These are phyloP conservation scores for Hiodon alosoides DNA, from an alignment of 2,113 vertebrate species.

Conservation along the genomic window DNA sequence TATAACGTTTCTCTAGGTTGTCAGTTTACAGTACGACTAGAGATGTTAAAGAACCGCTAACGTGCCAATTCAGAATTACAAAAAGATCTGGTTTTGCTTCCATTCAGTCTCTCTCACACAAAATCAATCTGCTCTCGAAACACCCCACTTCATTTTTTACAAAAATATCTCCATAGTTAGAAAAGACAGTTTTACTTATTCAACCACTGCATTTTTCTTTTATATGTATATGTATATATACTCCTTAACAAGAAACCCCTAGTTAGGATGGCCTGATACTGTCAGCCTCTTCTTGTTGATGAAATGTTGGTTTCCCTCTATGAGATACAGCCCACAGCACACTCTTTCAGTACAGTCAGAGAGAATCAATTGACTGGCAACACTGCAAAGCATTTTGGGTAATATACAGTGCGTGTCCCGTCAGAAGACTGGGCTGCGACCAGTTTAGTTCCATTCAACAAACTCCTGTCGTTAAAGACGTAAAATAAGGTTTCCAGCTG, in stretches of 20 bases:
- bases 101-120: background rate
- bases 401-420: background rate
- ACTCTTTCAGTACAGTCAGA: too few species aligned
- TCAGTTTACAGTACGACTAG: too few species aligned
- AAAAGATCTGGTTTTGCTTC: too few species aligned
- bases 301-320: background rate
- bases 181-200: constrained; percentile 56
- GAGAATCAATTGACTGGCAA: too few species aligned
- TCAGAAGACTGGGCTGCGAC: background rate
- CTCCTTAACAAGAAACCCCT: constrained; percentile 48
- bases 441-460: background rate
- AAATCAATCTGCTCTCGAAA: constrained; percentile 12
- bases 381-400: too few species aligned
- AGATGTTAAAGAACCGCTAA: too few species aligned
- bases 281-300: constrained; percentile 4
- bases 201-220: constrained; percentile 44
- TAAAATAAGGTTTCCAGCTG: background rate
- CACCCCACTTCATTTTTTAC: constrained; percentile 52
- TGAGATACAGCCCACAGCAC: background rate
- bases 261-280: constrained; percentile 36
- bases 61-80: too few species aligned
- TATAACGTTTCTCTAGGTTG: too few species aligned
- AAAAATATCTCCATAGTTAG: constrained; percentile 70
- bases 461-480: background rate
- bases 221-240: constrained; percentile 62